Conservation (phyloP, 2,113 vertebrate species). For the Otus sunia region DNA sequence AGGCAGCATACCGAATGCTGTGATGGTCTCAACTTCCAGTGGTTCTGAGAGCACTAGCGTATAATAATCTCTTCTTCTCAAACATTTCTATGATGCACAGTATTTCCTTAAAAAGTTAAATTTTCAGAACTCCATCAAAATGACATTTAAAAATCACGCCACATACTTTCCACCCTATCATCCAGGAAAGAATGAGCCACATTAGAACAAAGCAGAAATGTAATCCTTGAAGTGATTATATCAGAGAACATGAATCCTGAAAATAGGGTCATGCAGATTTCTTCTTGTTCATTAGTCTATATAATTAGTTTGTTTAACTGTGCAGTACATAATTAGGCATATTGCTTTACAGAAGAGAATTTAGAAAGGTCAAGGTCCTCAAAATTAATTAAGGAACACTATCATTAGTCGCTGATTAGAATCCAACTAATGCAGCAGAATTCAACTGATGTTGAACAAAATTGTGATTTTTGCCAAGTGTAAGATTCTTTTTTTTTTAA, state of each 20-base stretch:
- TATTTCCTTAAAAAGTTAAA: neutral
- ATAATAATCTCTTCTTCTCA: neutral
- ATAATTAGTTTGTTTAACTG: constrained; percentile 71
- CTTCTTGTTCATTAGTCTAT: constrained; percentile 64
- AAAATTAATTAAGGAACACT: constrained; percentile 58
- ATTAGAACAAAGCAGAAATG: constrained; percentile 19
- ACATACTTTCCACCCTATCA: neutral
- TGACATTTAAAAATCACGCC: neutral
- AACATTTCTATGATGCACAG: neutral
- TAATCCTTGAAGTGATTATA: constrained; percentile 52
- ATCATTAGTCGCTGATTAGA: constrained; percentile 18
- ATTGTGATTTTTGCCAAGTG: neutral
- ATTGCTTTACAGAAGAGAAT: constrained; percentile 64
- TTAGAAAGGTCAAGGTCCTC: constrained; percentile 62
- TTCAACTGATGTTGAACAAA: neutral
- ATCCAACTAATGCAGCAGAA: constrained; percentile 33
- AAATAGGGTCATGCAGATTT: constrained; percentile 52
- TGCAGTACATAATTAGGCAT: constrained; percentile 62
- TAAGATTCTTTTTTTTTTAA: neutral
- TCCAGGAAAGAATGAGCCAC: constrained; percentile 10
- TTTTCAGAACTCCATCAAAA: neutral
- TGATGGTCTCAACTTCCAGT: neutral
- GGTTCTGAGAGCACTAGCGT: neutral
- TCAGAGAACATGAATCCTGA: constrained; percentile 44
- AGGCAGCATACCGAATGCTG: neutral